phyloP scores from a whole-genome alignment of 2,113 vertebrate species.

The Boulengeromyrus knoepffleri region DNA sequence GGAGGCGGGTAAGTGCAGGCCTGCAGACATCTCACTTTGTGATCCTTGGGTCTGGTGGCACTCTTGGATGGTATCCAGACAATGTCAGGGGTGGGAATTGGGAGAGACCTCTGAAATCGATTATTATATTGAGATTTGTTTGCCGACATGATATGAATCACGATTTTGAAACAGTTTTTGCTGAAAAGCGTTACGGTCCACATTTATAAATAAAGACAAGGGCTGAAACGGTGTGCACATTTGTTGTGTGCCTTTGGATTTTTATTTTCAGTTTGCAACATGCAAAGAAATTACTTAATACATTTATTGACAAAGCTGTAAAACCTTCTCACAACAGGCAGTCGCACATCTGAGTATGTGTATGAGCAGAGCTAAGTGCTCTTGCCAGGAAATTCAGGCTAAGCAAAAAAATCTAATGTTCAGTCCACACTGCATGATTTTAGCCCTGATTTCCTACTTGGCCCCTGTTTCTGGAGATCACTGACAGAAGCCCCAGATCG shows the following conservation, averaged over 20 bases:
- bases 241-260: background rate
- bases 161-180: background rate
- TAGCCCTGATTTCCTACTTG: background rate
- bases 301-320: background rate
- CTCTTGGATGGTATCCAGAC: background rate
- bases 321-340: background rate
- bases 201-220: background rate
- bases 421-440: background rate
- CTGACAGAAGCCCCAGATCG: background rate
- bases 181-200: background rate
- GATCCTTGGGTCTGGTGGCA: background rate
- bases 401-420: background rate
- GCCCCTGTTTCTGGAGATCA: background rate
- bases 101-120: background rate
- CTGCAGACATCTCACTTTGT: background rate
- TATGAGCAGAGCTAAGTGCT: background rate
- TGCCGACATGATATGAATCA: background rate
- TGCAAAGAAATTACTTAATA: background rate
- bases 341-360: background rate
- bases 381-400: background rate
- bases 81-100: background rate
- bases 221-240: background rate
- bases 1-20: conserved; percentile 79
- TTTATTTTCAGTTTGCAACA: background rate
- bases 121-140: background rate